These are phyloP conservation scores for Manacus vitellinus DNA, from an alignment of 2,113 vertebrate species.

Conservation along the genomic window DNA sequence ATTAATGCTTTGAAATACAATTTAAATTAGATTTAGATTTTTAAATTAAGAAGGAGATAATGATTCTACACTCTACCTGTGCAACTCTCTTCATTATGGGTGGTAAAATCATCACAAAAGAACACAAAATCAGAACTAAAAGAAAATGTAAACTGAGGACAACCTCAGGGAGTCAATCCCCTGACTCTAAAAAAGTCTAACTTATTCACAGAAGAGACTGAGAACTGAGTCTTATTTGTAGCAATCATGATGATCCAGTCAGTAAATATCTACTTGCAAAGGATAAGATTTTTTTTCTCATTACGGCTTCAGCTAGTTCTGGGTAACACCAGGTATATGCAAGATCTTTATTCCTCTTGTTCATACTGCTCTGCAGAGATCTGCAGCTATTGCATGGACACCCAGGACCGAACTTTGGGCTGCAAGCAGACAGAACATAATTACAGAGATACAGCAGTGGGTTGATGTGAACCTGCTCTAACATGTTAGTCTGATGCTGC, in stretches of 20 bases:
- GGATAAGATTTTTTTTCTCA: background rate
- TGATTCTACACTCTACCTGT: background rate
- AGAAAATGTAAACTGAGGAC: background rate
- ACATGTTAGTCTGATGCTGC: background rate
- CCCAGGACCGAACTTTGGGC: background rate
- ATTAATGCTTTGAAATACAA: background rate
- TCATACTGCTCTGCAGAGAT: background rate
- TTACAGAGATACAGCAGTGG: background rate
- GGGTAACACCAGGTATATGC: background rate
- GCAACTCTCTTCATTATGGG: background rate
- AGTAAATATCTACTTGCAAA: background rate
- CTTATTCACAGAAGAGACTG: background rate
- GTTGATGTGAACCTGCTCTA: background rate
- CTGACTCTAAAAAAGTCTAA: background rate
- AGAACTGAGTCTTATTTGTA: background rate
- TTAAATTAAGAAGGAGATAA: background rate
- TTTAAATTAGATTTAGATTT: background rate
- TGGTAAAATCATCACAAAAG: background rate
- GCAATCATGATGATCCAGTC: background rate
- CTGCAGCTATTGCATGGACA: background rate
- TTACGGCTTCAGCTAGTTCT: background rate
- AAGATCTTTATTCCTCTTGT: background rate
- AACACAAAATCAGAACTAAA: background rate
- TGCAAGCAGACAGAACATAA: background rate
- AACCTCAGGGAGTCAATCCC: background rate